Evolutionary conservation across 2,888 invertebrate species (phyloP).

Genomic region (Phaedon cochleariae): DNA sequence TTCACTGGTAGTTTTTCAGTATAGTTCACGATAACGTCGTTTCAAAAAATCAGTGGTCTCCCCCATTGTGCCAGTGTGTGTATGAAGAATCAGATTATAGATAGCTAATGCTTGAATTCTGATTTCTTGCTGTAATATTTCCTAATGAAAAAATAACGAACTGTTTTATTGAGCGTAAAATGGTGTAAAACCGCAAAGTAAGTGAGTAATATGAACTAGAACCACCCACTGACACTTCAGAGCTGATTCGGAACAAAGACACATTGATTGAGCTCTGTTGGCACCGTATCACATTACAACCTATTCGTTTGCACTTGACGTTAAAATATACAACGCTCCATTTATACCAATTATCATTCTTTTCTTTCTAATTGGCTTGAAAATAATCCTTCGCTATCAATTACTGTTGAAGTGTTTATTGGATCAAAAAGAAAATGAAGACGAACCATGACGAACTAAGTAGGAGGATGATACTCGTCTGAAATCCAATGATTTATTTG

Average conservation of each 20-base stretch:
- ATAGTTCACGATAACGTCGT: no score
- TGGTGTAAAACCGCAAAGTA: constrained; percentile 17
- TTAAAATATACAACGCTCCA: constrained; percentile 44
- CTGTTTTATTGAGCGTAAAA: neutral
- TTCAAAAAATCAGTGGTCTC: no score
- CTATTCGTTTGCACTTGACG: constrained; percentile 40
- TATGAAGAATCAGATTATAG: no score
- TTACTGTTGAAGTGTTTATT: constrained; percentile 11
- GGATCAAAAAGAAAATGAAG: neutral
- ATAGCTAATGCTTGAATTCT: no score
- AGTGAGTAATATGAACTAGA: constrained; percentile 48
- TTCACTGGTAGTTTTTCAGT: no score
- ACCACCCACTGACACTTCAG: constrained; percentile 49
- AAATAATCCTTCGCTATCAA: constrained; percentile 16
- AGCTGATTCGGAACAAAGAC: constrained; percentile 47
- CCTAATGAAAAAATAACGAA: neutral
- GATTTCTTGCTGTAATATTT: no score
- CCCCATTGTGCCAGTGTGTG: no score
- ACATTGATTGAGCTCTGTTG: constrained; percentile 45
- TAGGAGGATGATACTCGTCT: no score
- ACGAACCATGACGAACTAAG: no score
- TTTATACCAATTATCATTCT: constrained; percentile 44
- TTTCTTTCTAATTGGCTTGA: constrained; percentile 35
- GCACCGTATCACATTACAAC: constrained; percentile 36
- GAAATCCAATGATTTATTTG: no score